Percentiles rank a stretch among this genome's conserved stretches.
Conservation (phyloP, 2,888 invertebrate genomes). For the Aspidapion aeneum region DNA sequence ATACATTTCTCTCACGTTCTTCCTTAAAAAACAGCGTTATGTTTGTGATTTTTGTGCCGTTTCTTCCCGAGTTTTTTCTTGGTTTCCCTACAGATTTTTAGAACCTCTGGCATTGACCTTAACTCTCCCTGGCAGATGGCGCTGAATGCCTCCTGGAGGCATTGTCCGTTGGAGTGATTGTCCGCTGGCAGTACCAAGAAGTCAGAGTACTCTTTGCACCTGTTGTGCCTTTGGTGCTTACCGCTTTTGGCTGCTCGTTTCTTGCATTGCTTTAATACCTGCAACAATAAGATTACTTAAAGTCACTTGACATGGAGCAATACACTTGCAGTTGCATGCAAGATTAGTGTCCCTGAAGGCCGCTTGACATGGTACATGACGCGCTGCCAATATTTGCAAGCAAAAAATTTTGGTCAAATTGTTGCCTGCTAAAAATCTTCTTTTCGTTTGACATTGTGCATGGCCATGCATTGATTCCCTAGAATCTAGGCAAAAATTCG, state of each 20-base stretch:
- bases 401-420: too few relatives aligned
- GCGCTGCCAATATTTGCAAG: too few relatives aligned
- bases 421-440: too few relatives aligned
- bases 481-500: too few relatives aligned
- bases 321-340: too few relatives aligned
- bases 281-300: too few relatives aligned
- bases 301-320: too few relatives aligned
- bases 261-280: not conserved
- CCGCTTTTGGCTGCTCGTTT: not conserved
- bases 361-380: too few relatives aligned
- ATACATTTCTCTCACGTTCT: too few relatives aligned
- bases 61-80: not conserved
- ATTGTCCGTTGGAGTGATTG: not conserved
- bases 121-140: not conserved
- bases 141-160: not conserved
- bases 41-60: not conserved
- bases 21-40: not conserved
- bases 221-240: not conserved
- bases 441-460: too few relatives aligned
- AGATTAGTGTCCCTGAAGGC: too few relatives aligned
- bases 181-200: not conserved
- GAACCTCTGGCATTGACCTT: not conserved
- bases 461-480: too few relatives aligned
- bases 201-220: not conserved
- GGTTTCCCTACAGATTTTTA: not conserved